A percentile compares a stretch with the other conserved stretches of the same genome.
Conservation (phyloP, 2,113 vertebrate genomes). For the Odocoileus virginianus region DNA sequence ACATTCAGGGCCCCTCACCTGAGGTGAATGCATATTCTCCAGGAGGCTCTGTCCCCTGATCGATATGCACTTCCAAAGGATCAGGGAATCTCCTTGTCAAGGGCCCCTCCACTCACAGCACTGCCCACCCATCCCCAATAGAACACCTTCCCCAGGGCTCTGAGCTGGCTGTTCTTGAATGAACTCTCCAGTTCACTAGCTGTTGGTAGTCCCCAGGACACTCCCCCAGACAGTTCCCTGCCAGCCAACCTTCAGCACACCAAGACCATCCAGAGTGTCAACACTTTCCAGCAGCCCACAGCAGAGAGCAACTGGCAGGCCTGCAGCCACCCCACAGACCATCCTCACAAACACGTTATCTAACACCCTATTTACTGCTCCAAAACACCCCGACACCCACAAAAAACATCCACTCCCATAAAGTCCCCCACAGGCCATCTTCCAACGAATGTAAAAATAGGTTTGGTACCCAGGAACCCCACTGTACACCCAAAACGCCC, state of each 20-base stretch:
- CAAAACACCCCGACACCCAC: neutral
- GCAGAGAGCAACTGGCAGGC: neutral
- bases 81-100: neutral
- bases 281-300: neutral
- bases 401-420: neutral
- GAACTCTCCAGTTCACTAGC: neutral
- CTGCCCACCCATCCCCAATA: neutral
- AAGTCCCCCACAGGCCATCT: neutral
- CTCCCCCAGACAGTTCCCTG: neutral
- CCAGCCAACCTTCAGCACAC: neutral
- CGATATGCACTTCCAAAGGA: neutral
- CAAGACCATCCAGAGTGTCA: neutral
- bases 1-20: neutral
- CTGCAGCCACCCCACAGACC: neutral
- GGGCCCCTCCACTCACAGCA: neutral
- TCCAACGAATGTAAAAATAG: neutral
- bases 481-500: neutral
- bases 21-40: neutral
- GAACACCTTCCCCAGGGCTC: neutral
- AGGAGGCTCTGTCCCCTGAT: neutral
- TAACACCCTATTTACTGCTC: neutral
- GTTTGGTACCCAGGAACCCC: neutral
- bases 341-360: neutral
- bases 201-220: neutral
- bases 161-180: neutral